Evolutionary conservation across 2,113 vertebrate genomes (phyloP).

Genomic region (Probosciger aterrimus): DNA sequence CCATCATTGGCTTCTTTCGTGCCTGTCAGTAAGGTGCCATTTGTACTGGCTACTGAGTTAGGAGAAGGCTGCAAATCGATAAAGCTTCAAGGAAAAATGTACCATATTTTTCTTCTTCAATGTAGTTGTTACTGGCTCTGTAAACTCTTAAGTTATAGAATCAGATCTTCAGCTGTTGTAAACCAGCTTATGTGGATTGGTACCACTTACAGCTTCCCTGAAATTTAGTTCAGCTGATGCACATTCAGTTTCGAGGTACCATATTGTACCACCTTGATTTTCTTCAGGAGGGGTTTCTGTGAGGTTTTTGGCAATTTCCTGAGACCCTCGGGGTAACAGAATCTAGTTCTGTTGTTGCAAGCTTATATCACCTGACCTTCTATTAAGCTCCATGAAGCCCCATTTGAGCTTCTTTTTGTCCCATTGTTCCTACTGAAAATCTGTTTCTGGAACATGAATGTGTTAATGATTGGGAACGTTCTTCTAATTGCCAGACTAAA

Average conservation of each 20-base stretch:
- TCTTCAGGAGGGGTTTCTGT: background rate
- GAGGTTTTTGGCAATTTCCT: background rate
- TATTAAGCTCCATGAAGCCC: background rate
- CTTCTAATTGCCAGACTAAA: slow-evolving; percentile 16
- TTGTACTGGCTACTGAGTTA: background rate
- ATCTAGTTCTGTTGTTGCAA: background rate
- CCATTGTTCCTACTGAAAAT: background rate
- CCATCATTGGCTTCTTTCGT: accelerated
- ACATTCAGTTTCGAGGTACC: accelerated
- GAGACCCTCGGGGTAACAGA: background rate
- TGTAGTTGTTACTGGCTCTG: background rate
- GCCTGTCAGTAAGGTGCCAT: background rate
- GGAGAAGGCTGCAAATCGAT: background rate
- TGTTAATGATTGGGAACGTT: background rate
- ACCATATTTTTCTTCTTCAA: background rate
- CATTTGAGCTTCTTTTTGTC: background rate
- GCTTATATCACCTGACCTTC: background rate
- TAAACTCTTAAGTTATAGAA: background rate
- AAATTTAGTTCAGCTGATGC: background rate
- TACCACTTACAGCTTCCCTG: background rate
- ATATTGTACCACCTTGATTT: background rate
- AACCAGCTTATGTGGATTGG: background rate
- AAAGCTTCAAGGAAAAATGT: background rate
- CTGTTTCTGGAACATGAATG: background rate
- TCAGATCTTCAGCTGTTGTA: background rate